Evolutionary conservation across 2,113 vertebrate genomes (phyloP).

Genomic region (Penelope pileata): DNA sequence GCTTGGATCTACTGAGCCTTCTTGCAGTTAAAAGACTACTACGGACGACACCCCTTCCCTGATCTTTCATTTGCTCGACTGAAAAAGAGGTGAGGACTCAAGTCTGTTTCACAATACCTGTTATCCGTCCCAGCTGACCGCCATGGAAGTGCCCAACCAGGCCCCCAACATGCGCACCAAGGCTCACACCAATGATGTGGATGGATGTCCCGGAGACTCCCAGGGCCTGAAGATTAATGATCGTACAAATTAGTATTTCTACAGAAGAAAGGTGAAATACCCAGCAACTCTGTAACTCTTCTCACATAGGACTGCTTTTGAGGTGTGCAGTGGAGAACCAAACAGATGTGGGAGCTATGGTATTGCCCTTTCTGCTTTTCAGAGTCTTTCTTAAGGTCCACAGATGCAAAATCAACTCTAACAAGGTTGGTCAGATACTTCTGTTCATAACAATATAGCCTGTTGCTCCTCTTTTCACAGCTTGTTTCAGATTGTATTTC

Average conservation of each 20-base stretch:
- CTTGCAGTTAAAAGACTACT: neutral
- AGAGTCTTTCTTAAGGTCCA: neutral
- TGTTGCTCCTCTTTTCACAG: neutral
- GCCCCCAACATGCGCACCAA: slow-evolving; percentile 91
- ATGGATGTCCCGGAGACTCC: slow-evolving; percentile 84
- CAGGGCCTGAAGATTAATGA: slow-evolving; percentile 72
- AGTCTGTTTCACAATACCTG: slow-evolving; percentile 80
- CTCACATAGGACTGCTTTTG: neutral
- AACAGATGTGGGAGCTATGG: neutral
- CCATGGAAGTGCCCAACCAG: slow-evolving; percentile 88
- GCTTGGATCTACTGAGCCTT: neutral
- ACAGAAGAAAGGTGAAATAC: neutral
- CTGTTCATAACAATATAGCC: neutral
- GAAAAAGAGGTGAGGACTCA: neutral
- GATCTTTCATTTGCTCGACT: neutral
- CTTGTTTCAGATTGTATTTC: neutral
- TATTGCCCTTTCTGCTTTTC: neutral
- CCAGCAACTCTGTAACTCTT: neutral
- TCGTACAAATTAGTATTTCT: neutral
- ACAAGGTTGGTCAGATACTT: neutral
- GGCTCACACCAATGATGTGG: slow-evolving; percentile 93
- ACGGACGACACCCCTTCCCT: neutral
- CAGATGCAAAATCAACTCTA: neutral
- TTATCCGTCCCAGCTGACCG: slow-evolving; percentile 91
- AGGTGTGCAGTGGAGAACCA: neutral